These are phyloP conservation scores for Terrapene triunguis DNA, from an alignment of 2,113 vertebrate species.

Conservation along the genomic window DNA sequence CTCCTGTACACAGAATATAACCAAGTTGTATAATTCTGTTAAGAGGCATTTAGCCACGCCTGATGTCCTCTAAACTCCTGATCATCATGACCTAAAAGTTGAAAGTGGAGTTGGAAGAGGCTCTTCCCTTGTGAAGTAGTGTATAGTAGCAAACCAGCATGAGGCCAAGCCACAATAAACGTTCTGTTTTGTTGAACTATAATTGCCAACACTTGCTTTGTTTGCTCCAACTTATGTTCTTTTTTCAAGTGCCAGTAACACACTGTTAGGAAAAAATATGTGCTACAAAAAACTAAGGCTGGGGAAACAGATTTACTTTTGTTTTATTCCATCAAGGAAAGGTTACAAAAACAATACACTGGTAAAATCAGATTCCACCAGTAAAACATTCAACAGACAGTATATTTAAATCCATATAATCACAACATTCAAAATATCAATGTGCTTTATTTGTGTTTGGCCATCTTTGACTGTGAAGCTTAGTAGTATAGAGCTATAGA, in stretches of 20 bases:
- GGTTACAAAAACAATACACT: conserved; percentile 59
- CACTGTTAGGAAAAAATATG: not conserved
- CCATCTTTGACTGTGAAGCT: conserved; percentile 27
- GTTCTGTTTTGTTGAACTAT: not conserved
- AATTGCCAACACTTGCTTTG: not conserved
- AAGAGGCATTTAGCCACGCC: not conserved
- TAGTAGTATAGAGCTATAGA: not conserved
- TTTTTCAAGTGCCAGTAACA: not conserved
- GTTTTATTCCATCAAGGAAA: conserved; percentile 74
- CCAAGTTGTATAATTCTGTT: not conserved
- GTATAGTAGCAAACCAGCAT: not conserved
- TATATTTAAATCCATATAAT: conserved; percentile 69
- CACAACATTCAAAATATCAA: conserved; percentile 59
- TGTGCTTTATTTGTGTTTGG: conserved; percentile 43
- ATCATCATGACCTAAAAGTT: not conserved
- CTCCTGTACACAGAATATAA: not conserved
- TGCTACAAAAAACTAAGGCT: not conserved
- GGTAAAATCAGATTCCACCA: conserved; percentile 59
- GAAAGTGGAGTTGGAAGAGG: not conserved
- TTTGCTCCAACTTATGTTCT: not conserved
- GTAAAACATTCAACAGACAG: conserved; percentile 65
- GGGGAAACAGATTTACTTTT: not conserved
- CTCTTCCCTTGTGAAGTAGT: not conserved
- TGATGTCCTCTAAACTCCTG: not conserved
- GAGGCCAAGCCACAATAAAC: not conserved